phyloP scores from a whole-genome alignment of 1,140 invertebrate species.

The Hypothenemus hampei region DNA sequence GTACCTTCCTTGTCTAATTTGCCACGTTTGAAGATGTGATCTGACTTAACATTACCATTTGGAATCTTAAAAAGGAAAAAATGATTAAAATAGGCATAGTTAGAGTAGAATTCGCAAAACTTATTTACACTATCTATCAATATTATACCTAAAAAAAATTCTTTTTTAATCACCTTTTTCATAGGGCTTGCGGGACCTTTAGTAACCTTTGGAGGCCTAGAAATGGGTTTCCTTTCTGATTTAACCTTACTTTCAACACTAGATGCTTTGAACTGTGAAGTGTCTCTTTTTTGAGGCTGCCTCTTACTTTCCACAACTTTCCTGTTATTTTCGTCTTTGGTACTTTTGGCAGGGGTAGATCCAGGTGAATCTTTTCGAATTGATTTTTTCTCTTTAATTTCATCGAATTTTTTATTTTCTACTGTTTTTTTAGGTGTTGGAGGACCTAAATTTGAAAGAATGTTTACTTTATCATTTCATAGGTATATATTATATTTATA shows the following conservation, averaged over 20 bases:
- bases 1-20: constrained; percentile 61
- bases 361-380: constrained; percentile 52
- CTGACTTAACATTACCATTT: constrained; percentile 53
- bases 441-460: constrained; percentile 14
- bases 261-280: constrained; percentile 42
- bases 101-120: too few species aligned
- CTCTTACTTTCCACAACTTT: constrained; percentile 77
- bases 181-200: constrained; percentile 46
- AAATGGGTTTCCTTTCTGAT: constrained; percentile 64
- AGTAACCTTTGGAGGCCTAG: constrained; percentile 57
- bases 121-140: too few species aligned
- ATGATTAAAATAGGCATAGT: neutral
- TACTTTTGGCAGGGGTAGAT: constrained; percentile 73
- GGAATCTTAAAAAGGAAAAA: constrained; percentile 27
- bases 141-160: constrained; percentile 14
- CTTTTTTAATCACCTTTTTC: constrained; percentile 60
- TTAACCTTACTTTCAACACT: constrained; percentile 52
- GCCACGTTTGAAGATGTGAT: constrained; percentile 50
- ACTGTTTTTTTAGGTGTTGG: constrained; percentile 52
- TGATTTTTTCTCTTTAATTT: constrained; percentile 47
- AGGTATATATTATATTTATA: constrained; percentile 37
- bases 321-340: constrained; percentile 79
- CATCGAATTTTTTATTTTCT: constrained; percentile 57
- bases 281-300: constrained; percentile 42
- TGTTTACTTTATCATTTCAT: constrained; percentile 23